Base-by-base conservation (phyloP, 2,888 invertebrate genomes). In the Drosophila emarginata region DNA sequence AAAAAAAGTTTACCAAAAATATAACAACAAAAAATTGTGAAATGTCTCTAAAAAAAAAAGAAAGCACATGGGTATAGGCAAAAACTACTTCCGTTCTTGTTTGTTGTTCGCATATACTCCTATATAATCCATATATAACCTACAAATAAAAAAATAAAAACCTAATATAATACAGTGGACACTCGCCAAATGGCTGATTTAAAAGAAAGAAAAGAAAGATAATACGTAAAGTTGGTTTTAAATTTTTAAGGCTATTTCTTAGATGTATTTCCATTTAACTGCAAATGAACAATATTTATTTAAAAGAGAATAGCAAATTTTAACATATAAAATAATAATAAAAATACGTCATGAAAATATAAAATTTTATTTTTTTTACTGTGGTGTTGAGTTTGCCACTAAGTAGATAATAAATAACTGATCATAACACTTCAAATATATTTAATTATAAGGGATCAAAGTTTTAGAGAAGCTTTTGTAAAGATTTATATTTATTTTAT, bases 51-150 rank as follows among this genome's bases (percentile, higher is more conserved):
- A 57, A 50, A 64, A 51, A 59, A 70, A 69, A 56, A 69, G 61
- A 64, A 66, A 45, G 68, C 64, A 62, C 78, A 76, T 80, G 81
- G 81, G 75, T 84, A 82, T 84, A 81, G 80, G 75, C 57, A 70
- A 76, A 59, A 61, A 61, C 64, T 68, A 73, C 61, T 70, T 74
- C 63, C 61, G 77, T 76, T 76, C 72, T 74, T 80, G 80, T 80
- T 73, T 74, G 72, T 74, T 78, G 78, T 78, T 74, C 71, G 63
- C 50, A 39, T 36, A 59, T 51, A 51, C 68, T 67, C 63, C 28
- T 11, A 59, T 51, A 57, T 56, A 32, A 51, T 45, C 37, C 56
- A 45, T 50, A 59, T 59, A 32, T 50, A 36, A 54, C 5, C 59
- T 18, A 59, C n/a, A 39, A 23, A 57, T 5, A 23, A 11, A 21